Percentiles rank a stretch among this genome's conserved stretches.
Conservation (phyloP, 2,797 vertebrate genomes). For the Coracias cyanogaster region DNA sequence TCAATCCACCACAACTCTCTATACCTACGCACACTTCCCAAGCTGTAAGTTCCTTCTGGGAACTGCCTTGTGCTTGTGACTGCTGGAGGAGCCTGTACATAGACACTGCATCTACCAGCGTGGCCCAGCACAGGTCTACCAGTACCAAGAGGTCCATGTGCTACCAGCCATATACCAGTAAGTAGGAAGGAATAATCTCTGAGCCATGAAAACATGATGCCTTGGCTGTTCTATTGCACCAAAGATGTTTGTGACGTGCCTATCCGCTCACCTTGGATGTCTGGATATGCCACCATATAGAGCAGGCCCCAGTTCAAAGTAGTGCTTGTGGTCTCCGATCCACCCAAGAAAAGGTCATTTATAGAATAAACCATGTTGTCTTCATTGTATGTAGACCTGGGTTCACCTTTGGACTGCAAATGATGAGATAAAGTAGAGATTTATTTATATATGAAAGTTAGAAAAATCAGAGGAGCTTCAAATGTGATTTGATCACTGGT, state of each 20-base stretch:
- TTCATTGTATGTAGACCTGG: conserved; percentile 61
- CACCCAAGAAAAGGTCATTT: conserved; percentile 70
- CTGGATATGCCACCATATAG: conserved; percentile 53
- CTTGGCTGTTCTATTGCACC: not conserved
- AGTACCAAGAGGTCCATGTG: not conserved
- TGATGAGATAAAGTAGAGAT: not conserved
- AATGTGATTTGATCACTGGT: not conserved
- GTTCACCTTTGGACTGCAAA: conserved; percentile 49
- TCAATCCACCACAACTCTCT: not conserved
- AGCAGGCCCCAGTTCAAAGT: conserved; percentile 70
- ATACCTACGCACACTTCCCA: not conserved
- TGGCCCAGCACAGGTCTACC: not conserved
- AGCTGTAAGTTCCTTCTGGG: not conserved
- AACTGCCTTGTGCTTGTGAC: not conserved
- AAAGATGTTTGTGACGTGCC: not conserved
- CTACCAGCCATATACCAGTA: not conserved
- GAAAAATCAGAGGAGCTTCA: not conserved
- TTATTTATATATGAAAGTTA: not conserved
- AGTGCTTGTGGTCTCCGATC: conserved; percentile 68
- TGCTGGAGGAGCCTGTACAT: not conserved
- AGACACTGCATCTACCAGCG: not conserved
- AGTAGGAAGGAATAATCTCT: not conserved
- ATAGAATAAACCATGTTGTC: conserved; percentile 73
- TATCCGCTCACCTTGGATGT: conserved; percentile 45
- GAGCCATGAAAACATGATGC: not conserved